Evolutionary conservation across 2,888 invertebrate species (phyloP).

Genomic region (Temnothorax ravouxi): DNA sequence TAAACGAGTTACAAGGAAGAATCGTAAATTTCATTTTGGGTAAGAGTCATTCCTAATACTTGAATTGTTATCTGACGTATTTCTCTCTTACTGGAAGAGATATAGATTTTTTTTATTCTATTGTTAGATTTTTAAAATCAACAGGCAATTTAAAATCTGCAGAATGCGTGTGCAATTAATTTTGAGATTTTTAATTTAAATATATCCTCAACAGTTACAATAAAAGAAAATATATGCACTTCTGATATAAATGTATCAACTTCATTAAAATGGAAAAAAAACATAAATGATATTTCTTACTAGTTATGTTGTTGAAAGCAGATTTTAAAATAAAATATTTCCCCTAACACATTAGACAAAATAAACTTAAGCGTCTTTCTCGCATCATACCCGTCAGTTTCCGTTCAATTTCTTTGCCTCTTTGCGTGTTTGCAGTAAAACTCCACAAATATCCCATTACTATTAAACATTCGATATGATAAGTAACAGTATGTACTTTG

Average conservation of each 20-base stretch:
- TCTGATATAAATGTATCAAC: not conserved
- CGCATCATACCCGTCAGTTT: conserved; percentile 14
- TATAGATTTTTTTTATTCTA: conserved; percentile 23
- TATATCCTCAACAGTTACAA: not conserved
- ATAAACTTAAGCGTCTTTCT: not conserved
- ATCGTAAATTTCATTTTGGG: not conserved
- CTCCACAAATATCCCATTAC: conserved; percentile 37
- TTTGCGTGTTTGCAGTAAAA: conserved; percentile 1
- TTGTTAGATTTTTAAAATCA: not conserved
- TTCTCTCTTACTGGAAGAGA: not conserved
- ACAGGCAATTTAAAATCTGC: too few species aligned
- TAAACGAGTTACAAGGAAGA: conserved; percentile 10
- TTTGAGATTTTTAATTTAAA: conserved; percentile 10
- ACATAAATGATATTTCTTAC: not conserved
- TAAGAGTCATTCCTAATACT: conserved; percentile 19
- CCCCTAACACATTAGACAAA: not conserved
- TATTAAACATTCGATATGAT: conserved; percentile 64
- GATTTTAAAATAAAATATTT: not conserved
- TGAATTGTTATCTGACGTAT: not conserved
- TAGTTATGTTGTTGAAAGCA: not conserved
- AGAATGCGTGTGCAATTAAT: not conserved
- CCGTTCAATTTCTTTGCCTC: conserved; percentile 1
- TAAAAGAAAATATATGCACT: not conserved
- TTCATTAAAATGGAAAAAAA: conserved; percentile 11
- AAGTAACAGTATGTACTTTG: conserved; percentile 64